Conservation (phyloP, 2,888 invertebrate species). For the Norana najaformis region DNA sequence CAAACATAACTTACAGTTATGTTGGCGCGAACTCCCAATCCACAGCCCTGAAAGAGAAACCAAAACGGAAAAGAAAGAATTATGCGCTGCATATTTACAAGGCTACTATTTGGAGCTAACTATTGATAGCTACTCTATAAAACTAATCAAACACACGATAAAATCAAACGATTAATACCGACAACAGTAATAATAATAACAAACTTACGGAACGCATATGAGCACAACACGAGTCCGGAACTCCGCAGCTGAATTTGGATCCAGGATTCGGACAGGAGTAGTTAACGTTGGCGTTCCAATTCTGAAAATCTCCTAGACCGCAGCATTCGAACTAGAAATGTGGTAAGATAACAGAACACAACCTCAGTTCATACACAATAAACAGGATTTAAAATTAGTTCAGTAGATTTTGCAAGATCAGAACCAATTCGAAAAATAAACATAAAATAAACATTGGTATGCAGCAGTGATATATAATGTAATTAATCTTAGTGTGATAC, state of each 20-base stretch:
- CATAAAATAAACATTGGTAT: no score
- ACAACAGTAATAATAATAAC: no score
- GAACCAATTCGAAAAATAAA: no score
- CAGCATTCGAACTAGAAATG: conserved; percentile 36
- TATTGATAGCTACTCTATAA: no score
- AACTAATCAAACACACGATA: no score
- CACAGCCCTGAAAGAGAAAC: conserved; percentile 20
- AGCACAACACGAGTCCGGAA: conserved; percentile 38
- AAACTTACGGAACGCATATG: conserved; percentile 9
- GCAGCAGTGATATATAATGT: no score
- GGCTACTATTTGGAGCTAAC: no score
- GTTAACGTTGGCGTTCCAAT: conserved; percentile 37
- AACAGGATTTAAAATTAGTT: neutral
- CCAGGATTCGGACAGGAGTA: conserved; percentile 33
- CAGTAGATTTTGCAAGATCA: neutral
- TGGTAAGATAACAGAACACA: neutral
- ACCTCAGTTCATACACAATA: neutral
- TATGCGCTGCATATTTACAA: neutral
- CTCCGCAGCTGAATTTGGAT: conserved; percentile 19
- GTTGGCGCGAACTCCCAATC: neutral
- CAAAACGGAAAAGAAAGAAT: neutral
- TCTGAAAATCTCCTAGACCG: conserved; percentile 29
- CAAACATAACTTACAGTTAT: conserved; percentile 14
- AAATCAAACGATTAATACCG: no score
- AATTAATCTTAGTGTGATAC: no score